These are phyloP conservation scores for Syngnathus floridae DNA, from an alignment of 2,113 vertebrate species.

Conservation along the genomic window DNA sequence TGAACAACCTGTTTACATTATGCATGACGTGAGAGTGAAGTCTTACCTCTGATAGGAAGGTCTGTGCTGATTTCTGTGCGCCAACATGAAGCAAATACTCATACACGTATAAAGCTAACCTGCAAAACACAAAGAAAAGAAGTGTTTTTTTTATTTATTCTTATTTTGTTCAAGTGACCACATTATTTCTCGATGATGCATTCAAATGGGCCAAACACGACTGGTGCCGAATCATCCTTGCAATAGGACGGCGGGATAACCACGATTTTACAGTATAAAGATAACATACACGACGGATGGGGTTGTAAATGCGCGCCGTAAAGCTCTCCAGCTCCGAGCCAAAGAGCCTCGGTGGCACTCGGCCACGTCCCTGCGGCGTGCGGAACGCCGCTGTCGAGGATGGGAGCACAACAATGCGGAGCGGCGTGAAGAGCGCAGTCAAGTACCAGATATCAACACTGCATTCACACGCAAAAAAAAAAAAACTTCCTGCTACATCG, in stretches of 20 bases:
- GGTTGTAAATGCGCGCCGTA: conserved; percentile 47
- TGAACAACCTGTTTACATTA: neutral
- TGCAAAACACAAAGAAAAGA: conserved; percentile 54
- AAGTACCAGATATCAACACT: neutral
- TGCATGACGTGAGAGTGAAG: conserved; percentile 40
- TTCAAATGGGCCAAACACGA: conserved; percentile 10
- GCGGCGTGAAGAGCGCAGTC: conserved; percentile 18
- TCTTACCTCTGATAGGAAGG: conserved; percentile 88
- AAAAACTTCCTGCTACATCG: neutral
- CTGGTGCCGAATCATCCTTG: conserved; percentile 14
- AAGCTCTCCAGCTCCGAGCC: conserved; percentile 42
- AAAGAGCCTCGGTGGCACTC: conserved; percentile 50
- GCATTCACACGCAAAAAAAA: neutral
- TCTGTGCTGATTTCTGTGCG: conserved; percentile 90
- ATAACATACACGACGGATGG: conserved; percentile 21
- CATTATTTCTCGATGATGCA: neutral
- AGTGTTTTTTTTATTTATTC: conserved; percentile 25
- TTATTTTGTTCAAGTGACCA: neutral
- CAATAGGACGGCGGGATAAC: conserved; percentile 32
- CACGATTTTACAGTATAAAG: conserved; percentile 36
- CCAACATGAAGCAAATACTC: conserved; percentile 87
- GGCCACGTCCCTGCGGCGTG: conserved; percentile 52
- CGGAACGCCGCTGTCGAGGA: conserved; percentile 40
- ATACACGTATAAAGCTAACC: conserved; percentile 87
- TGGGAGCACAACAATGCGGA: conserved; percentile 39